phyloP scores from a whole-genome alignment of 2,888 invertebrate species.

The Fragum fragum region DNA sequence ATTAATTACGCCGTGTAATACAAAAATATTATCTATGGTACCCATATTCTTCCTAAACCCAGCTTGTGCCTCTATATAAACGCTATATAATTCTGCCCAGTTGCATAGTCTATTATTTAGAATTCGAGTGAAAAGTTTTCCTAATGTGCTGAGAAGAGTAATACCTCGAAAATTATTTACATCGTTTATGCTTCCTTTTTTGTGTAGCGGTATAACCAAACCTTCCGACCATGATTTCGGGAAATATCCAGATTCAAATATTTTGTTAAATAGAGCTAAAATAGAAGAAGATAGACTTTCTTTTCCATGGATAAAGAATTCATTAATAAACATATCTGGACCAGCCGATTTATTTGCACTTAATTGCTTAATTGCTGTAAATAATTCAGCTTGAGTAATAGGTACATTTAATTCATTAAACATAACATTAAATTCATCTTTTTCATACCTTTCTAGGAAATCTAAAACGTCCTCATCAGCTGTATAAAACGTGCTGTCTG shows the following conservation, averaged over 20 bases:
- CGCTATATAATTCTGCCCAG: too few relatives aligned
- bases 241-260: conserved; percentile 25
- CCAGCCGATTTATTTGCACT: conserved; percentile 2
- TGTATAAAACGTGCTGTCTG: conserved; percentile 20
- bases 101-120: too few relatives aligned
- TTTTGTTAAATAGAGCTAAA: background rate
- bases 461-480: conserved; percentile 33
- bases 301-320: conserved; percentile 17
- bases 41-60: too few relatives aligned
- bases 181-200: conserved; percentile 7
- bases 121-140: conserved; percentile 15
- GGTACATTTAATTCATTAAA: conserved; percentile 20
- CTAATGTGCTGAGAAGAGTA: conserved; percentile 6
- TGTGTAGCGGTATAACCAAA: conserved; percentile 2
- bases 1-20: too few relatives aligned
- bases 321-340: conserved; percentile 16
- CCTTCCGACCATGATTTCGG: conserved; percentile 27
- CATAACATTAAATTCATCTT: conserved; percentile 14
- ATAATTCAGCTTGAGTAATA: background rate
- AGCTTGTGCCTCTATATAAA: conserved; percentile 9
- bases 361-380: conserved; percentile 24
- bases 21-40: too few relatives aligned
- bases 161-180: conserved; percentile 8
- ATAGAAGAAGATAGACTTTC: background rate
- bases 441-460: conserved; percentile 23